Evolutionary conservation across 2,113 vertebrate genomes (phyloP).

Genomic region (Empidonax traillii): DNA sequence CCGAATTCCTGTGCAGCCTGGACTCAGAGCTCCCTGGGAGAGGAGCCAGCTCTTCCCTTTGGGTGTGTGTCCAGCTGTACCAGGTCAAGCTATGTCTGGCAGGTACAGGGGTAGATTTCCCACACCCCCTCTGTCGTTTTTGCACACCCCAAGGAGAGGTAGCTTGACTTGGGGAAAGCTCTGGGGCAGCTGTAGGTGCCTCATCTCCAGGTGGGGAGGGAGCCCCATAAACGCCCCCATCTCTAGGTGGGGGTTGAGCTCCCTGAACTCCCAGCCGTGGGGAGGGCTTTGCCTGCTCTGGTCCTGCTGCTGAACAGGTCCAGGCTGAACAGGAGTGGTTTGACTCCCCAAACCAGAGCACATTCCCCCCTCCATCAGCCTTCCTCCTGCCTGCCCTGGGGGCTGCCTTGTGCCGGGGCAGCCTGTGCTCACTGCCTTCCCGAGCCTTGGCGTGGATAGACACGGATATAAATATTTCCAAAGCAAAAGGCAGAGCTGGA

Average conservation of each 20-base stretch:
- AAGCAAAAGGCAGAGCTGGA: not conserved
- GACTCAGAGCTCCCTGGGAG: not conserved
- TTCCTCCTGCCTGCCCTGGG: not conserved
- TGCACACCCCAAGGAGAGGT: fast-evolving
- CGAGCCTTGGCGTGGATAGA: not conserved
- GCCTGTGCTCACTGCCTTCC: not conserved
- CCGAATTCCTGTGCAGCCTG: not conserved
- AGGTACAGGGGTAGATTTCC: fast-evolving
- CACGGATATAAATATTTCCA: fast-evolving
- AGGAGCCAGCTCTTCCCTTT: not conserved
- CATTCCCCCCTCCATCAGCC: not conserved
- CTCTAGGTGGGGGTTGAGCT: not conserved
- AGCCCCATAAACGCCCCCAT: not conserved
- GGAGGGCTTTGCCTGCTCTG: not conserved
- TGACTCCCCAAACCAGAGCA: not conserved
- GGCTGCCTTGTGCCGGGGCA: not conserved
- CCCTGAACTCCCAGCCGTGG: fast-evolving
- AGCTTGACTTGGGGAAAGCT: not conserved
- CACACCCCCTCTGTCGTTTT: not conserved
- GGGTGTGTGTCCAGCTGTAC: not conserved
- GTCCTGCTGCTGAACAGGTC: not conserved
- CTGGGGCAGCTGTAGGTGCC: not conserved
- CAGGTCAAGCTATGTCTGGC: not conserved
- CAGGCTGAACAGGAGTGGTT: not conserved
- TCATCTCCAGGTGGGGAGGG: not conserved